Evolutionary conservation across 2,888 invertebrate species (phyloP).

Genomic region (Malthinus flaveolus): DNA sequence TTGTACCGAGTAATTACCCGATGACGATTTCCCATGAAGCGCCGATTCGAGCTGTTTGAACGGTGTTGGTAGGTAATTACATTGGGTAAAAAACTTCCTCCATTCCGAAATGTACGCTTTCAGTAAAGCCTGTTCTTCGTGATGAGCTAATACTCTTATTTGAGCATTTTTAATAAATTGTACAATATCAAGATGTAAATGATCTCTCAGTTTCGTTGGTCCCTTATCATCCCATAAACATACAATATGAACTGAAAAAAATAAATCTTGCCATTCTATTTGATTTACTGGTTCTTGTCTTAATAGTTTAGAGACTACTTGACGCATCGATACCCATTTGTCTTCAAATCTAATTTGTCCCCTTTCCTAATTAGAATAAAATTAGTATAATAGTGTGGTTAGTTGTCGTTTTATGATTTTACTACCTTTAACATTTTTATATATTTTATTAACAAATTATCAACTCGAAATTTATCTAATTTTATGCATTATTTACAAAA

Average conservation of each 20-base stretch:
- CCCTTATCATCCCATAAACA: slow-evolving; percentile 98
- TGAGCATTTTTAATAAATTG: slow-evolving; percentile 94
- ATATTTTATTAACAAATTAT: no score
- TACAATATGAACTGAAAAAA: slow-evolving; percentile 93
- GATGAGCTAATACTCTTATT: slow-evolving; percentile 83
- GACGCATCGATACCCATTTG: slow-evolving; percentile 95
- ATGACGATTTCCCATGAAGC: slow-evolving; percentile 68
- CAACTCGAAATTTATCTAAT: no score
- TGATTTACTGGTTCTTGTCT: slow-evolving; percentile 93
- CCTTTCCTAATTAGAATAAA: slow-evolving; percentile 62
- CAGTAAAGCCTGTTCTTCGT: slow-evolving; percentile 92
- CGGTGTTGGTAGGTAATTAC: slow-evolving; percentile 94
- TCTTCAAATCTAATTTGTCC: slow-evolving; percentile 89
- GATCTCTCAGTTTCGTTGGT: slow-evolving; percentile 83
- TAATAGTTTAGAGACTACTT: slow-evolving; percentile 89
- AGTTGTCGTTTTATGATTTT: no score
- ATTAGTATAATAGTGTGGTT: not conserved
- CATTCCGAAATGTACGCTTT: slow-evolving; percentile 98
- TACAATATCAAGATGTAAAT: slow-evolving; percentile 88
- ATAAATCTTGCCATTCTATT: slow-evolving; percentile 96
- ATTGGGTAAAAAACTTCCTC: slow-evolving; percentile 97
- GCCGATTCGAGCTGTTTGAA: slow-evolving; percentile 91
- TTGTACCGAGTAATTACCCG: slow-evolving; percentile 42
- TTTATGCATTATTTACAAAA: no score
- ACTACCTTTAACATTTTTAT: no score